Evolutionary conservation across 2,113 vertebrate genomes (phyloP), one percentile per base, ranked within the genome.

Genomic region (Sula dactylatra): DNA sequence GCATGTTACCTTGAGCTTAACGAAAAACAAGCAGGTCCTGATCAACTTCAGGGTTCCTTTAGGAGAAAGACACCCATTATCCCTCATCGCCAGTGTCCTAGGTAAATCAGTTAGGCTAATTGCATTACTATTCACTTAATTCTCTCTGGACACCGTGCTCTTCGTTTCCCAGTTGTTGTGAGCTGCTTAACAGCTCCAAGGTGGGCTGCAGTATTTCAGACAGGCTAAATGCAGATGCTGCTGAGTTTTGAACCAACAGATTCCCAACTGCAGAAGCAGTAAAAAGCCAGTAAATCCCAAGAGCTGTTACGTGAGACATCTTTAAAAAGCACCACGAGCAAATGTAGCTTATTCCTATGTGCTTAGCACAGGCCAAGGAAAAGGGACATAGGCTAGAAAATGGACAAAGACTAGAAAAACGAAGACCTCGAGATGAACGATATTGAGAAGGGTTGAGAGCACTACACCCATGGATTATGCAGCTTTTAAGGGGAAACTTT

Each of bases 61-160:
- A 44, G 79, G 92, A 95, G 87, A 82, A 82, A 93, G 84, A 54
- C 25, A 61, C 72, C 69, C 89, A 73, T 94, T 91, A 80, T 32
- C 4, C 69, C 69, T 87, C 62, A 93, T 81, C 76, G 13, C 32
- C 78, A 64, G 79, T 5, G 49, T 54, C 64, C 56, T 55, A 67
- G 81, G 21, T 64, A 94, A 93, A 97, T 80, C 85, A 70, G 90
- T 61, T 25, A 65, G 67, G n/a, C 22, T 94, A 94, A 97, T 80
- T 88, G 95, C 71, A 91, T 89, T 85, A 90, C 38, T 52, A 10
- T 18, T 73, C 86, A 38, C 71, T 91, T 70, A 42, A 52, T 78
- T 93, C 69, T 84, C 86, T 61, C 91, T 66, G 83, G 78, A 56
- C 9, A 0, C 27, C 2, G 17, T 1, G 70, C 90, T 90, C 88